Evolutionary conservation across 2,113 vertebrate genomes (phyloP), one percentile per base, ranked within the genome.

Genomic region (Anthoscopus minutus): DNA sequence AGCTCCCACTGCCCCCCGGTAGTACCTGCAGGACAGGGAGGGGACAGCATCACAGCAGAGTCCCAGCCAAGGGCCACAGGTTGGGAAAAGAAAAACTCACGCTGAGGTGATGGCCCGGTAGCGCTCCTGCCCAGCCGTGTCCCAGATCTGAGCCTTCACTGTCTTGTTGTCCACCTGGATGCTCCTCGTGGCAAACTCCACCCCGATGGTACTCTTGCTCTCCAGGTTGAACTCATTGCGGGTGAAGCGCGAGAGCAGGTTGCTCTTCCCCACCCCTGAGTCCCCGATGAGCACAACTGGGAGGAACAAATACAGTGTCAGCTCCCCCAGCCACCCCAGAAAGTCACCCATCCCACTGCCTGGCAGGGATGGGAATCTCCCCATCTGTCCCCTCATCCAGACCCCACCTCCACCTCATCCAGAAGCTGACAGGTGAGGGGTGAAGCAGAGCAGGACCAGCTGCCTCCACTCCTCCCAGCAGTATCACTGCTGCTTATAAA

Each of bases 131-230:
- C 98, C 98, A 0, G 98, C 98, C 0, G 98, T 99, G 96, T 99
- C 98, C 98, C 98, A 98, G 92, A 98, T 99, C 97, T 99, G 98
- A 35, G 98, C 98, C 97, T 99, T 99, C 93, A 99, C 96, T 0
- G 97, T 99, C 96, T 98, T 98, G 78, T 97, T 97, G 80, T 98
- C 98, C 83, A 98, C 98, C 79, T 98, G 98, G 97, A 99, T 98
- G 97, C 98, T 99, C 73, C 98, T 97, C 0, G 98, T 99, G 66
- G 98, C 98, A 4, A 99, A 98, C 97, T 99, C 98, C 96, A 99
- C 98, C 2, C 98, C 98, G 5, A 99, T 98, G 96, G 98, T 98
- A 94, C 98, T 99, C 94, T 98, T 98, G 97, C 98, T 98, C 96
- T 98, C 98, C 97, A 98, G 96, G 98, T 96, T 98, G 97, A 98